phyloP scores from a whole-genome alignment of 2,888 invertebrate species.

The Kryphioiulus occultus region DNA sequence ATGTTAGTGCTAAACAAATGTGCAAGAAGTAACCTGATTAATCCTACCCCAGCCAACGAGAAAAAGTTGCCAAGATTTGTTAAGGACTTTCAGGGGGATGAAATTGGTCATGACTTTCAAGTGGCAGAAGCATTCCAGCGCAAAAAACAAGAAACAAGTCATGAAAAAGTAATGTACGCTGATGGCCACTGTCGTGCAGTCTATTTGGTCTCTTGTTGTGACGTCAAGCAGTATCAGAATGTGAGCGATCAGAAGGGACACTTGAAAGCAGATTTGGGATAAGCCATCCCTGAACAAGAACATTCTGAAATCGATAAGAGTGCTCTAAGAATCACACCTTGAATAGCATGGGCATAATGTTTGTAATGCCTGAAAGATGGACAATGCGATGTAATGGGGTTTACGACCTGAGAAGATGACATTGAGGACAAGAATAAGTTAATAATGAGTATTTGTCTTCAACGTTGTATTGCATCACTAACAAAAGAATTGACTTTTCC shows the following conservation, averaged over 20 bases:
- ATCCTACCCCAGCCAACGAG: conserved; percentile 50
- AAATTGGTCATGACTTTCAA: conserved; percentile 50
- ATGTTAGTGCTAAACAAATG: background rate
- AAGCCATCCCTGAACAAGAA: conserved; percentile 42
- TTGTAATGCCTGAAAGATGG: background rate
- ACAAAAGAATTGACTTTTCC: background rate
- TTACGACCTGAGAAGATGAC: background rate
- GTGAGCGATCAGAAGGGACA: conserved; percentile 49
- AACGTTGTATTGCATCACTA: background rate
- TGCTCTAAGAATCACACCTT: background rate
- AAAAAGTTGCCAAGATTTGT: conserved; percentile 48
- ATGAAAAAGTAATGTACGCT: conserved; percentile 51
- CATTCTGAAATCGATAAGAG: conserved; percentile 45
- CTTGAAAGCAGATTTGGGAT: conserved; percentile 37
- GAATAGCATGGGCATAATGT: background rate
- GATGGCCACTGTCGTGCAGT: conserved; percentile 45
- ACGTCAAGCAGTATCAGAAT: conserved; percentile 47
- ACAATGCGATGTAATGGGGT: background rate
- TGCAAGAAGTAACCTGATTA: background rate
- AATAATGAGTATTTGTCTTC: background rate
- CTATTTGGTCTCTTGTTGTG: conserved; percentile 39
- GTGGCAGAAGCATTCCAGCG: conserved; percentile 50
- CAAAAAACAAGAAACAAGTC: conserved; percentile 48
- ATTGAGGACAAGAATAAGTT: background rate
- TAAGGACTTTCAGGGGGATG: conserved; percentile 44